These are phyloP conservation scores for Nomada fucata DNA, from an alignment of 2,888 invertebrate genomes.

Conservation along the genomic window DNA sequence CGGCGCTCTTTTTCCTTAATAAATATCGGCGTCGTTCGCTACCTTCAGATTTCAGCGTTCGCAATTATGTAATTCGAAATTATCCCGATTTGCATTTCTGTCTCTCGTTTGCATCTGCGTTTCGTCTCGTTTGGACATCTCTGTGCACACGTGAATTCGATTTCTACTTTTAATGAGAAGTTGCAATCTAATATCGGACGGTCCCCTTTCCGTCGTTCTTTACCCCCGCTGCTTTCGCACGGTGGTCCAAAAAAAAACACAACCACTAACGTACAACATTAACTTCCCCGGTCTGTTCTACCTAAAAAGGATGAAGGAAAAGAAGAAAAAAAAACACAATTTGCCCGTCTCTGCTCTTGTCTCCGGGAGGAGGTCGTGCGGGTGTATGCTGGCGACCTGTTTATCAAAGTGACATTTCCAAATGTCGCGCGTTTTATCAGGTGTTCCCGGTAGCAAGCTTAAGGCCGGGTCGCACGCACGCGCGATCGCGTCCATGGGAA, in stretches of 20 bases:
- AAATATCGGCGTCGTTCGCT: no score
- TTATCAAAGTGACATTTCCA: conserved; percentile 78
- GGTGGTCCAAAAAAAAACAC: background rate
- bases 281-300: background rate
- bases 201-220: background rate
- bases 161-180: background rate
- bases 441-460: conserved; percentile 61
- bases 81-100: no score
- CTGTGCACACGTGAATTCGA: background rate
- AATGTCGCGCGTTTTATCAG: conserved; percentile 77
- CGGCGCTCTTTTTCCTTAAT: no score
- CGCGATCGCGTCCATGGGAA: conserved; percentile 54
- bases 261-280: background rate
- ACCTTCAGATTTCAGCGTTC: no score
- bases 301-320: background rate
- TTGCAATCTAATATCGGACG: background rate
- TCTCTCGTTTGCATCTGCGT: no score
- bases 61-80: no score
- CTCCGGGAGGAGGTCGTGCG: conserved; percentile 31
- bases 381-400: conserved; percentile 53
- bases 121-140: no score
- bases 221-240: background rate
- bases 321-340: background rate
- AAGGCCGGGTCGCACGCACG: conserved; percentile 60
- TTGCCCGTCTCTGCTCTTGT: background rate